Evolutionary conservation across 2,888 invertebrate species (phyloP), one percentile per base, ranked within the genome.

Genomic region (Scaptomyza polygonia): DNA sequence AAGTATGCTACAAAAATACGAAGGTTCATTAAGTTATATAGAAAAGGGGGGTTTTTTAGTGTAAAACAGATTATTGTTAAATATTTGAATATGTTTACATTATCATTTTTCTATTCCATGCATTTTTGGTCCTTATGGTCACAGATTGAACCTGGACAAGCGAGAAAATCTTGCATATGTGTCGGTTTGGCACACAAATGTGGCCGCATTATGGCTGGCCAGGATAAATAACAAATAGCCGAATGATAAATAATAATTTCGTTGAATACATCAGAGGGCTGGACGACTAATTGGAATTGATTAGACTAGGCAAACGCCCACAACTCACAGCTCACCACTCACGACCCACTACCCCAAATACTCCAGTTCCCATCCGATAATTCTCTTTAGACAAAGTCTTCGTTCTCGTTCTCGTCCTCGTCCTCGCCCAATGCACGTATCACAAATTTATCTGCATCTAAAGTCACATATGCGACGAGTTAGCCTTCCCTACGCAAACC

Each of bases 161-260:
- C 45, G 55, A n/a, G 18, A 45, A 58, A 44, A 21, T 29, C 51
- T 36, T 30, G 18, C 45, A 42, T 32, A 45, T 44, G 49, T 36
- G 42, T 39, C 52, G 44, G 39, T 47, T 14, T 14, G 39, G 9
- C 16, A 21, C 25, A 62, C n/a, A 47, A 43, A 36, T 14, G 57
- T 27, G 14, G 54, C 63, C 14, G 45, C 70, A 65, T 63, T 66
- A 55, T 62, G 64, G 30, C 45, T 47, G 45, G 30, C 42, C 29
- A 62, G 71, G 77, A 88, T 88, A 88, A 88, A 82, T 86, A 86
- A 82, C 75, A 86, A 89, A 90, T 90, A 90, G 82, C 78, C 88
- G 88, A 90, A 91, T 91, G 90, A 91, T 90, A 90, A 91, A 91
- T 90, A 91, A 90, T 91, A 91, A 91, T 91, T 91, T 89, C 79